These are phyloP conservation scores for Heteropelma amictum DNA, from an alignment of 2,888 invertebrate genomes.

Conservation along the genomic window DNA sequence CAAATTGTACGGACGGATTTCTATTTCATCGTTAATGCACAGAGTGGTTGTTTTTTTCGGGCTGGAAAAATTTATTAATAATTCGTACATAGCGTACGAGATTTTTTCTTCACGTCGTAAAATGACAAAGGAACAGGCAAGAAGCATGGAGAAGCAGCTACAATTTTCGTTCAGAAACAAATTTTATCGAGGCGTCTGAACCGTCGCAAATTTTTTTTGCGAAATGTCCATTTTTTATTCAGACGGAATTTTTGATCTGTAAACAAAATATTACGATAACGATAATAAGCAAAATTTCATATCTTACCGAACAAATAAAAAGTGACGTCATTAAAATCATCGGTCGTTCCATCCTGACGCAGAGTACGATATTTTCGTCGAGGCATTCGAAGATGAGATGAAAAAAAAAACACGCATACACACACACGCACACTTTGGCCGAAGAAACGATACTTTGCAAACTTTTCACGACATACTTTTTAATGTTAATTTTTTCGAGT, in stretches of 20 bases:
- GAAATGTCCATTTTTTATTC: too few species aligned
- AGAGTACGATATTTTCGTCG: constrained; percentile 39
- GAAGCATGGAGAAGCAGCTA: too few species aligned
- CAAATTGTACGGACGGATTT: background rate
- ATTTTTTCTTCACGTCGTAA: too few species aligned
- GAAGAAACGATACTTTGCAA: constrained; percentile 4
- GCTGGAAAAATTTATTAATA: background rate
- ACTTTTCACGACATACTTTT: constrained; percentile 21
- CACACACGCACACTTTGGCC: constrained; percentile 37
- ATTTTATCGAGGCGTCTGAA: too few species aligned
- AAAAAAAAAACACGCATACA: background rate
- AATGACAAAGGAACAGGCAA: too few species aligned
- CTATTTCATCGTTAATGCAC: background rate
- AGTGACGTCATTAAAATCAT: constrained; percentile 19
- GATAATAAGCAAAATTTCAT: background rate
- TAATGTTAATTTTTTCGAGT: constrained; percentile 1
- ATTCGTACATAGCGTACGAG: background rate
- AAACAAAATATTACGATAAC: background rate
- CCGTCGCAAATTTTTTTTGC: too few species aligned
- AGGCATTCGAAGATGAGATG: constrained; percentile 8
- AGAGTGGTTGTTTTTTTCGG: background rate
- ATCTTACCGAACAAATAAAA: constrained; percentile 31
- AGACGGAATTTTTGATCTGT: background rate
- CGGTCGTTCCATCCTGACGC: constrained; percentile 35
- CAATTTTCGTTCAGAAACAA: too few species aligned